These are phyloP conservation scores for Steromphala cineraria DNA, from an alignment of 2,888 invertebrate species.

Conservation along the genomic window DNA sequence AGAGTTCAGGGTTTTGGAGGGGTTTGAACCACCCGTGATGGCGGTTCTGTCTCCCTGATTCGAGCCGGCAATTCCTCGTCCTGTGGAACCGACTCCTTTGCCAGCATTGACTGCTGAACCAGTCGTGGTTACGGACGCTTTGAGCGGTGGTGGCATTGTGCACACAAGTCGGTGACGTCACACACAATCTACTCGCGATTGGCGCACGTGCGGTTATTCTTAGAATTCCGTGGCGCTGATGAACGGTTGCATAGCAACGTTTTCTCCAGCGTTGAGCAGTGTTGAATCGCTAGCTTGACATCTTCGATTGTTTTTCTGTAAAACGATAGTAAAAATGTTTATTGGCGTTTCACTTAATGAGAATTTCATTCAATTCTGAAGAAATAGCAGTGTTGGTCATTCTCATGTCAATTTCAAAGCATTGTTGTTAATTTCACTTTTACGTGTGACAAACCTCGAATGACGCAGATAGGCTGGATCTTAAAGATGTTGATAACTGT, in stretches of 20 bases:
- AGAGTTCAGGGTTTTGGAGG: conserved; percentile 1
- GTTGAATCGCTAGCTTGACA: not conserved
- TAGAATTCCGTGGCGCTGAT: not conserved
- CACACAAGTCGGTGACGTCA: conserved; percentile 24
- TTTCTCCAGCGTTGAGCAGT: not conserved
- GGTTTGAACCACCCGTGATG: not conserved
- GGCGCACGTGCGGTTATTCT: conserved; percentile 10
- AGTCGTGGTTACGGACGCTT: conserved; percentile 11
- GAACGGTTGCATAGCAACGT: conserved; percentile 4
- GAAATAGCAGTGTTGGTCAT: too few relatives aligned
- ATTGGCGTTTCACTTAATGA: too few relatives aligned
- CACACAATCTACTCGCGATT: not conserved
- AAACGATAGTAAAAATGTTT: not conserved
- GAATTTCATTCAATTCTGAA: too few relatives aligned
- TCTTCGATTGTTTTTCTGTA: not conserved
- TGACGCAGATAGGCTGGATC: too few relatives aligned
- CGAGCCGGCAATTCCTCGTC: not conserved
- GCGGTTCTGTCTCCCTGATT: not conserved
- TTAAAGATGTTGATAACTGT: too few relatives aligned
- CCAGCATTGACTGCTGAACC: conserved; percentile 10
- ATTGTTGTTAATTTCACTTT: too few relatives aligned
- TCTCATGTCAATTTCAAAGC: too few relatives aligned
- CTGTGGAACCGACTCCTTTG: not conserved
- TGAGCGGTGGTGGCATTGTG: conserved; percentile 23
- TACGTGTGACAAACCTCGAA: too few relatives aligned